A percentile compares a stretch with the other conserved stretches of the same genome.
These are phyloP conservation scores for Ophion ventricosus DNA, from an alignment of 2,888 invertebrate species.

Conservation along the genomic window DNA sequence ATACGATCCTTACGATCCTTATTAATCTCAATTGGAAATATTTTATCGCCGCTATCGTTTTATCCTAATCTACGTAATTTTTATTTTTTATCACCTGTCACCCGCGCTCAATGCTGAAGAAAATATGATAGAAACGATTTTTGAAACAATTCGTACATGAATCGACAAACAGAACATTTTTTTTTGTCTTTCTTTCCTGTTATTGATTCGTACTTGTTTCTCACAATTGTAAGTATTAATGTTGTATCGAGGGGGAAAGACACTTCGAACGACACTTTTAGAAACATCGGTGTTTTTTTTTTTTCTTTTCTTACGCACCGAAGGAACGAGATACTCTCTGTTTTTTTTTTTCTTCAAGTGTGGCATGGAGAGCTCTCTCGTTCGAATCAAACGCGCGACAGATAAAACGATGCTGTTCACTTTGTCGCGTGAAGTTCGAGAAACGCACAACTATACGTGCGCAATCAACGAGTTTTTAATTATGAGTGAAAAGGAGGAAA, in stretches of 20 bases:
- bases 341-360: no score
- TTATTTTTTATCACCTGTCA: conserved; percentile 30
- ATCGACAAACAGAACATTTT: conserved; percentile 12
- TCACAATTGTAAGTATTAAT: conserved; percentile 21
- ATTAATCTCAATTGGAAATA: conserved; percentile 60
- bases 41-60: conserved; percentile 27
- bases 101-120: conserved; percentile 11
- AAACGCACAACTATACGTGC: background rate
- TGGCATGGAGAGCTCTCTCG: background rate
- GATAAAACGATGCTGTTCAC: background rate
- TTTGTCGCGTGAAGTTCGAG: background rate
- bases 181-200: background rate
- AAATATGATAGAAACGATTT: conserved; percentile 25
- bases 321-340: background rate
- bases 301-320: no score
- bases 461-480: conserved; percentile 22
- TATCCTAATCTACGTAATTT: conserved; percentile 28
- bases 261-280: no score
- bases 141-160: background rate
- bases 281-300: no score
- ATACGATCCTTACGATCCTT: conserved; percentile 56
- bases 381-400: conserved; percentile 7
- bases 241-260: background rate
- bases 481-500: background rate
- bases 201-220: conserved; percentile 26